Conservation (phyloP, 2,113 vertebrate species). For the Excalfactoria chinensis region DNA sequence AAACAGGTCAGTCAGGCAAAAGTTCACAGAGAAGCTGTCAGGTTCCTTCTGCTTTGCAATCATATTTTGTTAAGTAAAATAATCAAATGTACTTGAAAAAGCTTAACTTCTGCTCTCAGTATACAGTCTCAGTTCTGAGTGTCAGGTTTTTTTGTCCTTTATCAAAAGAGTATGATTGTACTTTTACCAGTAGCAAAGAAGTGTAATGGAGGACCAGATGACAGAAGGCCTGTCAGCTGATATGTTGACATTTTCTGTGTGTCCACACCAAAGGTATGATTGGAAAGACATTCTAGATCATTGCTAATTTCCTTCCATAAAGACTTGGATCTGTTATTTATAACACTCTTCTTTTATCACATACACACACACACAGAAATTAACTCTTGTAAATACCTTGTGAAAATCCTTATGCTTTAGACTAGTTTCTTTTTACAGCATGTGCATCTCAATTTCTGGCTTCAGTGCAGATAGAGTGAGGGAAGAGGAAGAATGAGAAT, state of each 20-base stretch:
- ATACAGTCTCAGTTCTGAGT: background rate
- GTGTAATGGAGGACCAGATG: background rate
- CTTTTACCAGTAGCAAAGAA: background rate
- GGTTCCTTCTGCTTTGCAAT: background rate
- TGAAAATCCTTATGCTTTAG: constrained; percentile 72
- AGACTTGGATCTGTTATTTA: constrained; percentile 17
- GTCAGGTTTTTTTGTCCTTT: background rate
- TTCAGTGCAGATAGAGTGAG: constrained; percentile 82
- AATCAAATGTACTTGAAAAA: background rate
- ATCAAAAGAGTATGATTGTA: constrained; percentile 2
- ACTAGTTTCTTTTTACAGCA: constrained; percentile 72
- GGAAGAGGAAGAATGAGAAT: constrained; percentile 31
- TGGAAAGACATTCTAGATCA: constrained; percentile 60
- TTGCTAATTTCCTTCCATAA: constrained; percentile 47
- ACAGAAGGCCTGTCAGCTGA: constrained; percentile 43
- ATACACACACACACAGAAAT: background rate
- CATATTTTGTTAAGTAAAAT: constrained; percentile 22
- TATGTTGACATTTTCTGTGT: constrained; percentile 64
- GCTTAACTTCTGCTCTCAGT: background rate
- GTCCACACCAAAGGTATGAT: constrained; percentile 33
- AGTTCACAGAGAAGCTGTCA: background rate
- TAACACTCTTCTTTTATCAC: background rate
- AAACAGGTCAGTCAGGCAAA: background rate
- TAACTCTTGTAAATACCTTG: constrained; percentile 74
- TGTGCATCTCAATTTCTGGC: constrained; percentile 89